Base-by-base conservation (phyloP, 2,113 vertebrate genomes). In the Speoplatyrhinus poulsoni region DNA sequence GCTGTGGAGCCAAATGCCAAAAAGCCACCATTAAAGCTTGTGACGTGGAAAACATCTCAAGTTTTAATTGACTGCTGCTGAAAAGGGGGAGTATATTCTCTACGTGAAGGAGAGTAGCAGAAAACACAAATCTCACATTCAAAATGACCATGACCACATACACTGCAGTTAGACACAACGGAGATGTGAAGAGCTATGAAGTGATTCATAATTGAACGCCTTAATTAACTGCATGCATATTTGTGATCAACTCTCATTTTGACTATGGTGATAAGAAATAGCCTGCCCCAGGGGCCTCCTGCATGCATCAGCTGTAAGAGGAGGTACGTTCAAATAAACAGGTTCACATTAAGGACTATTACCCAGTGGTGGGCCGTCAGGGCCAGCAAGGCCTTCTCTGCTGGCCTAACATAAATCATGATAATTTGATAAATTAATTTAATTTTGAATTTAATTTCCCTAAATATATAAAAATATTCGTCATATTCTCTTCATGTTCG, bases 61-160 rank as follows among this genome's bases (percentile, higher is more conserved):
- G 7, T 41, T 41, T 41, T 41, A 1, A 41, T 6, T 41, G 36
- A 41, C 7, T 41, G 36, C 7, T 41, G 36, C 36, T 41, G 0
- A 6, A 41, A 41, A 41, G 7, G 36, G 36, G 4, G 36, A 8
- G 36, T 41, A 41, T 41, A 41, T 41, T 41, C 36, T 41, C 36
- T 41, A 41, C 36, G 4, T 41, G 36, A 41, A 5, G 36, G 36
- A 6, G 36, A 1, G 36, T 41, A 41, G 36, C 36, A 41, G 36
- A 6, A 8, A 41, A 41, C 36, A 41, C 36, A 41, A 41, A 41
- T 41, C 4, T 8, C 36, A 7, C 4, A 41, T 41, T 41, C 36
- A 41, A 41, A 41, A 41, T 41, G 4, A 41, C 36, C 7, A 41
- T 41, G 65, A 73, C 59, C 58, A 67, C 46, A 70, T 65, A 59